Evolutionary conservation across 35 echinoderm and acorn worm species (phyloP), one percentile per base, ranked within the genome.

Genomic region (Chiridota heheva): DNA sequence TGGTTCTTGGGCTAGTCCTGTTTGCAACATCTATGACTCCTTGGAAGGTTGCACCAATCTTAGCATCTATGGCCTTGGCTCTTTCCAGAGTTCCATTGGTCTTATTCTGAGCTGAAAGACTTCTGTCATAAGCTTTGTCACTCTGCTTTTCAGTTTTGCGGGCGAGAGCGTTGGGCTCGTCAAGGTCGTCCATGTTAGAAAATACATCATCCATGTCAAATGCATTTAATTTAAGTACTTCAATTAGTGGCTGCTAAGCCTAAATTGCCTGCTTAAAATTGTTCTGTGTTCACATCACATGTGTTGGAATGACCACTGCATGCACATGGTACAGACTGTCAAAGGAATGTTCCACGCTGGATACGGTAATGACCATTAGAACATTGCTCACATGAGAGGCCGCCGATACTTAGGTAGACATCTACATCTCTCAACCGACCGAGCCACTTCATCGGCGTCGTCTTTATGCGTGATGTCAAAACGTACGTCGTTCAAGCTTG

Each of bases 331-430:
- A 87, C 83, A 75, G 88, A 97, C 68, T 66, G 58, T 33, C 93
- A 88, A 45, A 87, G 93, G 70, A 87, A 97, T 0, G 70, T 58
- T 40, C 93, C 93, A 83, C 80, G 51, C 28, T 69, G 67, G 20
- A 77, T 67, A 43, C 88, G 76, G 49, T 90, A 87, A 60, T 91
- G 78, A 36, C 93, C 93, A 10, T 36, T 46, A 33, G 55, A 58
- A 80, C 93, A 97, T 70, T 80, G 40, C 93, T 98, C 84, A 81
- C 94, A 98, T 7, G 94, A 98, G 22, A 91, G 35, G 33, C 94
- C 94, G 24, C 51, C 67, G n/a, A 67, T 98, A 91, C 10, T 86
- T 72, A 7, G 84, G 62, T 28, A 89, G 94, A 45, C 94, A 98
- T 20, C 32, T 60, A 41, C 94, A 98, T 16, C 62, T 36, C 48